phyloP scores from a whole-genome alignment of 1,140 invertebrate species.

The Heliconius eleuchia region DNA sequence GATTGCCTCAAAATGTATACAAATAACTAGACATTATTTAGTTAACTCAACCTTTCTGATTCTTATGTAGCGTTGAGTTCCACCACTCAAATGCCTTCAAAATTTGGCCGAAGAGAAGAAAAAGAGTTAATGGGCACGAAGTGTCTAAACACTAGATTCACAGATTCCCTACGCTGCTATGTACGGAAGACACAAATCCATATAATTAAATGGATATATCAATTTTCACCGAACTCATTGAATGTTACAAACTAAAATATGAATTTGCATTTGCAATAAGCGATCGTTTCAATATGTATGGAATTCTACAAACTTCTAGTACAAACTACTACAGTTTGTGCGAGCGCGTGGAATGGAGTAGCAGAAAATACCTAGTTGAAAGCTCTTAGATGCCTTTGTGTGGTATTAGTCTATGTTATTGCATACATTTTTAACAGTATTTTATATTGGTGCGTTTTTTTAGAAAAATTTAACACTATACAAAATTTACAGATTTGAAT shows the following conservation, averaged over 20 bases:
- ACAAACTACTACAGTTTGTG: neutral
- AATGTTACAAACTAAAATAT: neutral
- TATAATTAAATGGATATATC: neutral
- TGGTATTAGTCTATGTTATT: neutral
- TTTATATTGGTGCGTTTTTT: too few relatives aligned
- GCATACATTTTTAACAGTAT: neutral
- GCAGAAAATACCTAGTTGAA: slow-evolving; percentile 5
- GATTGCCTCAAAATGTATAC: too few relatives aligned
- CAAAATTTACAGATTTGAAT: too few relatives aligned
- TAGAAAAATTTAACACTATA: too few relatives aligned
- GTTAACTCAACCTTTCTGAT: too few relatives aligned
- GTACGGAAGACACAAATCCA: neutral
- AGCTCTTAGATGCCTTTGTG: slow-evolving; percentile 1
- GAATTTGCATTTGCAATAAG: slow-evolving; percentile 6
- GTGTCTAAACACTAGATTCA: neutral
- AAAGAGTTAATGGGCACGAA: neutral
- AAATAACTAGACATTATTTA: too few relatives aligned
- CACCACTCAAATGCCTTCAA: neutral
- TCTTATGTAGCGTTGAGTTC: neutral
- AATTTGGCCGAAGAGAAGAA: neutral
- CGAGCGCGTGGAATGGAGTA: slow-evolving; percentile 4
- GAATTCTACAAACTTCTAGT: neutral
- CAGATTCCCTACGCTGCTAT: neutral
- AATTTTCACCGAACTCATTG: neutral
- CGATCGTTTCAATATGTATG: slow-evolving; percentile 7